phyloP scores from a whole-genome alignment of 2,797 vertebrate genomes.

The Rhynchonycteris naso region DNA sequence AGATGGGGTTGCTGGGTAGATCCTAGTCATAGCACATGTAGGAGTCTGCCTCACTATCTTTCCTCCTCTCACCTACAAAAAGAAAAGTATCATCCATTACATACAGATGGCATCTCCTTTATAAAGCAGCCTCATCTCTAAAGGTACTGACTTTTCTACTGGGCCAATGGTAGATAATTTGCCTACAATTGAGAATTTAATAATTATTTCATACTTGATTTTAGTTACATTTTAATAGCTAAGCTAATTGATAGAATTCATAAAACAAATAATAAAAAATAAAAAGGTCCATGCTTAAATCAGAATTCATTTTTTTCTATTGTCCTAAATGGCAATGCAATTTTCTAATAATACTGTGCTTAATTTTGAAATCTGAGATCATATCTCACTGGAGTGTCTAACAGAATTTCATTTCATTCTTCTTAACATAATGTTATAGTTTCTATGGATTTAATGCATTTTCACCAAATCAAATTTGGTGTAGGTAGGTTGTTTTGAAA shows the following conservation, averaged over 20 bases:
- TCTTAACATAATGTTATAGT: constrained; percentile 61
- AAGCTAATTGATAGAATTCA: constrained; percentile 39
- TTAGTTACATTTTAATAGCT: constrained; percentile 28
- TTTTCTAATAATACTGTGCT: constrained; percentile 49
- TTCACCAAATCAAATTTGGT: constrained; percentile 61
- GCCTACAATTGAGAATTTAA: background rate
- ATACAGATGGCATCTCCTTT: background rate
- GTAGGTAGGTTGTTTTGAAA: constrained; percentile 41
- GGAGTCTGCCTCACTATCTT: too few relatives aligned
- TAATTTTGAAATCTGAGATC: constrained; percentile 41
- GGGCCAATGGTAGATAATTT: background rate
- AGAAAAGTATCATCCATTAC: background rate
- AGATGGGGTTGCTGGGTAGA: too few relatives aligned
- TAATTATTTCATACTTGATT: background rate
- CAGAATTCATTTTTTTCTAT: background rate
- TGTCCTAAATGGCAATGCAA: background rate
- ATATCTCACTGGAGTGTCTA: constrained; percentile 35
- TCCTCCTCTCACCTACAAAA: too few relatives aligned
- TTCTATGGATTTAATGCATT: constrained; percentile 50
- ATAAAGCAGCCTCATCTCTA: background rate
- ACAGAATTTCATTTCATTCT: constrained; percentile 50
- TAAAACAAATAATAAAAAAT: constrained; percentile 21
- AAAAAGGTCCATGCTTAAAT: background rate
- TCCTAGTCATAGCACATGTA: too few relatives aligned
- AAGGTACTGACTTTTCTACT: background rate